These are phyloP conservation scores for Philypnodon macrostomus DNA, from an alignment of 2,797 vertebrate genomes.

Conservation along the genomic window DNA sequence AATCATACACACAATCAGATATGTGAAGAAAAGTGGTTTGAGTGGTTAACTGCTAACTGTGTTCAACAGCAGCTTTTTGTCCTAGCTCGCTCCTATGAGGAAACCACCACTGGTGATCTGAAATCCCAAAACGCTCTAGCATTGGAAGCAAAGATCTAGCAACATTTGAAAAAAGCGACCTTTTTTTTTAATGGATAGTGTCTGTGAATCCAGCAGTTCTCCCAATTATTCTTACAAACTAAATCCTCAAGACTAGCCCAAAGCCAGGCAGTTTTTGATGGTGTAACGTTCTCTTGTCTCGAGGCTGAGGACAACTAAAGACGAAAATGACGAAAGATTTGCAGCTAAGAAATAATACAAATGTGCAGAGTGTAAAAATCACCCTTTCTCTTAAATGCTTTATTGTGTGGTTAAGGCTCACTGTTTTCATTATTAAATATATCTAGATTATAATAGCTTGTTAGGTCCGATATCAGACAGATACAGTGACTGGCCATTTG, in stretches of 20 bases:
- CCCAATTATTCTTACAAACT: slow-evolving; percentile 23
- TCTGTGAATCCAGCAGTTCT: slow-evolving; percentile 10
- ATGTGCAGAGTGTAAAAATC: slow-evolving; percentile 13
- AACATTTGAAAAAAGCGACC: slow-evolving; percentile 5
- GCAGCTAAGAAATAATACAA: slow-evolving; percentile 7
- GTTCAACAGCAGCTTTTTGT: slow-evolving; percentile 64
- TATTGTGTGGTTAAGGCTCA: slow-evolving; percentile 23
- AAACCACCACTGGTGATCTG: slow-evolving; percentile 24
- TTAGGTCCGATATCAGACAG: too few relatives aligned
- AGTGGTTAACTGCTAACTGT: slow-evolving; percentile 64
- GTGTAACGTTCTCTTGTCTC: slow-evolving; percentile 12
- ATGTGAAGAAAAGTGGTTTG: slow-evolving; percentile 54
- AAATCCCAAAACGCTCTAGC: slow-evolving; percentile 16
- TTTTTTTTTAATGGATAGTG: slow-evolving; percentile 11
- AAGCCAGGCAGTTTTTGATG: slow-evolving; percentile 33
- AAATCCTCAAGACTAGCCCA: slow-evolving; percentile 24
- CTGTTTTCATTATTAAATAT: slow-evolving; percentile 1
- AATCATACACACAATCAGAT: slow-evolving; percentile 23
- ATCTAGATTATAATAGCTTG: background rate
- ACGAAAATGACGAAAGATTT: slow-evolving; percentile 2
- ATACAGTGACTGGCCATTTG: too few relatives aligned
- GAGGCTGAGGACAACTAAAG: background rate
- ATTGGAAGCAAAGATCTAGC: slow-evolving; percentile 21
- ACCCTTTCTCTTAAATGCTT: slow-evolving; percentile 3
- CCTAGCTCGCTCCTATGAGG: slow-evolving; percentile 22